A percentile compares a stretch with the other conserved stretches of the same genome.
Evolutionary conservation across 2,113 vertebrate species (phyloP).

Genomic region (Myotis brandtii): DNA sequence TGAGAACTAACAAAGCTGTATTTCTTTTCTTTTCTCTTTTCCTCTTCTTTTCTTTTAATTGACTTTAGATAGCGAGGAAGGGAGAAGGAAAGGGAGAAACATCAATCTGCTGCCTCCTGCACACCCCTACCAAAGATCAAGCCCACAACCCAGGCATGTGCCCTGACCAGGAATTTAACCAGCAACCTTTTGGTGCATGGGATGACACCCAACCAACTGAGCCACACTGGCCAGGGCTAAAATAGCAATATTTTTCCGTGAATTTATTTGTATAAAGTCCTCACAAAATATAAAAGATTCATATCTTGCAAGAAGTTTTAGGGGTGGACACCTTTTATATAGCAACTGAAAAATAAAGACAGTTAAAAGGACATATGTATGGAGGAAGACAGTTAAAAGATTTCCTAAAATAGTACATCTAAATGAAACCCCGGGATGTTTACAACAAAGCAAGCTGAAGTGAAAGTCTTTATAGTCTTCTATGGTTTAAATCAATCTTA

Average conservation of each 20-base stretch:
- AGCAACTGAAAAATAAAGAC: background rate
- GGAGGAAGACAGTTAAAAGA: fast-evolving
- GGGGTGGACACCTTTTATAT: background rate
- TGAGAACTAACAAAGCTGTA: background rate
- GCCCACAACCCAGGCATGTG: background rate
- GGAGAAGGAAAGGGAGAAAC: background rate
- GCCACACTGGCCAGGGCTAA: background rate
- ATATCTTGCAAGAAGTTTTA: background rate
- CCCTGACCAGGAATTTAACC: background rate
- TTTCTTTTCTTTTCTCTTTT: background rate
- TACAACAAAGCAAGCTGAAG: background rate
- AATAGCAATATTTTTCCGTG: background rate
- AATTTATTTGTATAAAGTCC: background rate
- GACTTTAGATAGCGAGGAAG: background rate
- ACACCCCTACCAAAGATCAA: background rate
- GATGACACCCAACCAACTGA: background rate
- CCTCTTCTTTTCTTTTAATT: too few relatives aligned
- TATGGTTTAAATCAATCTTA: background rate
- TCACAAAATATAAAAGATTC: background rate
- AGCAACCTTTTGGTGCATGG: background rate
- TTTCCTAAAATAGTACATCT: background rate
- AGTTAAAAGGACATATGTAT: background rate
- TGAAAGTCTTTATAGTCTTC: background rate
- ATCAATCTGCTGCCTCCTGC: background rate
- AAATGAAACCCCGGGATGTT: background rate